These are phyloP conservation scores for Acipenser ruthenus DNA, from an alignment of 2,797 vertebrate species.

Conservation along the genomic window DNA sequence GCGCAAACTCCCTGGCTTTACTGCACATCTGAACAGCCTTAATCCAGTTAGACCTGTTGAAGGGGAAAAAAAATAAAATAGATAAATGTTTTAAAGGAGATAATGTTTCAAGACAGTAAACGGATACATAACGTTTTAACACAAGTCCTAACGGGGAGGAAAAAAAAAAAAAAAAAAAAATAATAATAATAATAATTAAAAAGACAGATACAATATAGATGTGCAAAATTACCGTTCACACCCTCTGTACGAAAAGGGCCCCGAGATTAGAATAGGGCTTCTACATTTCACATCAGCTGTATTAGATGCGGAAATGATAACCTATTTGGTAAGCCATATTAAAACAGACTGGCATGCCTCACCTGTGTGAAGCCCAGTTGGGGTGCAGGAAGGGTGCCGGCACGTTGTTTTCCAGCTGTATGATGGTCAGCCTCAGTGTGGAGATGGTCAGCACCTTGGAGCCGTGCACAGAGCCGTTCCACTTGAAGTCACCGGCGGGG, in stretches of 20 bases:
- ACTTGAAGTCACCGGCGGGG: conserved; percentile 88
- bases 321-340: neutral
- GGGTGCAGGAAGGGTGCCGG: conserved; percentile 92
- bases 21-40: conserved; percentile 99
- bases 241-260: too few relatives aligned
- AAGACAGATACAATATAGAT: too few relatives aligned
- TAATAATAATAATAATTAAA: too few relatives aligned
- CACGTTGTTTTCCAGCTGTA: conserved; percentile 89
- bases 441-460: conserved; percentile 84
- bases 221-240: too few relatives aligned
- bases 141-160: too few relatives aligned
- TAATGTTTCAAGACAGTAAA: too few relatives aligned
- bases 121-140: too few relatives aligned
- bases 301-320: too few relatives aligned
- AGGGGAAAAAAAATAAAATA: neutral
- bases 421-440: conserved; percentile 89
- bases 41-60: conserved; percentile 89
- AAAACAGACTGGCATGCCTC: conserved; percentile 17
- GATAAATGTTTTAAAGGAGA: neutral
- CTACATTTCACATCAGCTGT: too few relatives aligned
- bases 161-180: too few relatives aligned
- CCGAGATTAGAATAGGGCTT: too few relatives aligned
- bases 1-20: conserved; percentile 93
- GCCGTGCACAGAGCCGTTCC: conserved; percentile 92
- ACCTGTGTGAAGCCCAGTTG: conserved; percentile 98